Base-by-base conservation (phyloP, 2,797 vertebrate species). In the Xenops minutus region DNA sequence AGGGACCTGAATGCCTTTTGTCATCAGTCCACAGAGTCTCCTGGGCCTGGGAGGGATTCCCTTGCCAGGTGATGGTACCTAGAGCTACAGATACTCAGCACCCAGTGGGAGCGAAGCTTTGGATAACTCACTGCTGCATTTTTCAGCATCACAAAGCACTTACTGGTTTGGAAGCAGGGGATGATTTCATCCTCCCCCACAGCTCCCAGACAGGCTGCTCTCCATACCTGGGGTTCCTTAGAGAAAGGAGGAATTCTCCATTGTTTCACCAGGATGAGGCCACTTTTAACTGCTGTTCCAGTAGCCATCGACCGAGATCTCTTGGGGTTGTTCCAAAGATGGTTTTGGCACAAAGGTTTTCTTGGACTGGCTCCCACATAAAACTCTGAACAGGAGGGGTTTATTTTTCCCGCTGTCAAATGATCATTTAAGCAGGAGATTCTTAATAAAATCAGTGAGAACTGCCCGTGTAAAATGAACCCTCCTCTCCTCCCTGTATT, bases 361-460 rank as follows among this genome's bases (percentile, higher is more conserved):
- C 61, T 92, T 94, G 78, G 88, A 95, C 44, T 1, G 13, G 36
- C 78, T 88, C 69, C 92, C 75, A 39, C 34, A 5, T n/a, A 64
- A 86, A 88, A 56, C 58, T 68, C 81, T 1, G 9, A 81, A 77
- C 64, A 29, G 86, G 88, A 82, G 79, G 75, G 62, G 61, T 66
- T 94, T 81, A 37, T 88, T 95, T 93, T 88, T 87, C 87, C 85
- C 2, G 0, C 67, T 93, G 93, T 94, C 81, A 88, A 77, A 84
- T 72, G 92, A 80, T 96, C 73, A 52, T 91, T 94, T 93, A 88
- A 88, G 85, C 82, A 91, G 81, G 88, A 94, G 69, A 58, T 93
- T 61, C 90, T 88, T 85, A 91, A 80, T 93, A 74, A 92, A 93
- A 82, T 77, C 26, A 83, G 79, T 56, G 88, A 87, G 84, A 89